These are phyloP conservation scores for Ceratina japonica DNA, from an alignment of 1,140 invertebrate species.

Conservation along the genomic window DNA sequence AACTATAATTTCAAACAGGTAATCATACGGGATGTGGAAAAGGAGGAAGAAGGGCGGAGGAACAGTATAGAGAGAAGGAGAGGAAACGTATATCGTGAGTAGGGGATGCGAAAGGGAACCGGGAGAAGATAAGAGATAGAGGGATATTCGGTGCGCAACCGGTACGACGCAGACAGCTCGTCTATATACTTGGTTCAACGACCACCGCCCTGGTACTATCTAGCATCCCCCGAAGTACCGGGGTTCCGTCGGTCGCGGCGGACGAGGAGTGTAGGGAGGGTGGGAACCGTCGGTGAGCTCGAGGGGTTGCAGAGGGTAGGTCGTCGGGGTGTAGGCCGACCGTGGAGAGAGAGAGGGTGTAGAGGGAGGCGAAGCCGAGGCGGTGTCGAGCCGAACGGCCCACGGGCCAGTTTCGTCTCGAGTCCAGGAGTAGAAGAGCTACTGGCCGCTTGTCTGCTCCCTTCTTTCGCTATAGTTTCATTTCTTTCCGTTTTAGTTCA, in stretches of 20 bases:
- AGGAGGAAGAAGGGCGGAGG: background rate
- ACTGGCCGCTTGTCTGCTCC: conserved; percentile 78
- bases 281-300: background rate
- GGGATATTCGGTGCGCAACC: conserved; percentile 63
- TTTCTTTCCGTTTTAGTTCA: conserved; percentile 77
- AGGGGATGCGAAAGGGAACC: background rate
- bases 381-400: conserved; percentile 61
- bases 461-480: conserved; percentile 79
- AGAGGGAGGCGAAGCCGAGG: conserved; percentile 20
- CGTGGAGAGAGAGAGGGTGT: conserved; percentile 15
- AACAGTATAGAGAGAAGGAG: background rate
- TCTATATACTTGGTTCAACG: conserved; percentile 77
- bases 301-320: conserved; percentile 12
- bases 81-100: conserved; percentile 8
- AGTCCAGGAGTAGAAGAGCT: conserved; percentile 77
- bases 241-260: conserved; percentile 33
- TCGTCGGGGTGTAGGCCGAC: background rate
- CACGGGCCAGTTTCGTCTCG: conserved; percentile 71
- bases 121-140: background rate
- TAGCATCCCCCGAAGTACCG: conserved; percentile 65
- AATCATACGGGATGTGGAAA: background rate
- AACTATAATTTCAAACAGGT: no score
- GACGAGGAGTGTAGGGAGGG: conserved; percentile 12
- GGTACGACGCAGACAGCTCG: conserved; percentile 70
- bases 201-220: conserved; percentile 78